Percentiles rank a stretch among this genome's conserved stretches.
Evolutionary conservation across 2,888 invertebrate genomes (phyloP).

Genomic region (Unio pictorum): DNA sequence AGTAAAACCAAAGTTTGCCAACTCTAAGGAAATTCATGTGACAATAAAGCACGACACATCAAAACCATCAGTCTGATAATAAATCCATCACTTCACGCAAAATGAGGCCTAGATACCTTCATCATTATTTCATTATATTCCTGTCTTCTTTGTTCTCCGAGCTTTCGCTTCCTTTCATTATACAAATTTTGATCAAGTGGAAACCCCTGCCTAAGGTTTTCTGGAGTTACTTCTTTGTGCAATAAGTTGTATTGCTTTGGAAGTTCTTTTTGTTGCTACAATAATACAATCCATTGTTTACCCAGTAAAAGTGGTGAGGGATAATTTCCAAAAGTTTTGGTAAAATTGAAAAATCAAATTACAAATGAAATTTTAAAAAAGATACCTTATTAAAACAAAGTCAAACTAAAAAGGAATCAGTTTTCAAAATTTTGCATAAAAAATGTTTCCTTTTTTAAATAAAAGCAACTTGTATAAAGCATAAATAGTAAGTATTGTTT

Average conservation of each 20-base stretch:
- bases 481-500: too few species aligned
- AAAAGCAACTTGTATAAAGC: too few species aligned
- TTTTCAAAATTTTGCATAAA: too few species aligned
- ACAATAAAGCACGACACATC: not conserved
- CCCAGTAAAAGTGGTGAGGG: not conserved
- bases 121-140: constrained; percentile 54
- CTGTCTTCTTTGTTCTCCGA: constrained; percentile 42
- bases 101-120: constrained; percentile 23
- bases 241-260: constrained; percentile 8
- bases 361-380: too few species aligned
- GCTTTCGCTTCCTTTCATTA: constrained; percentile 20
- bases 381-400: too few species aligned
- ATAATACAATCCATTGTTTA: not conserved
- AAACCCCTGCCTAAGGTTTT: constrained; percentile 26
- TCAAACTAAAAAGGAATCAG: too few species aligned
- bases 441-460: too few species aligned
- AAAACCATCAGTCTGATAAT: not conserved
- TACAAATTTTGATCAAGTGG: constrained; percentile 30
- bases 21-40: not conserved
- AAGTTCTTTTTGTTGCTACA: too few species aligned
- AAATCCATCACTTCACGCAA: not conserved
- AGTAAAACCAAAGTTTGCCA: too few species aligned
- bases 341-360: too few species aligned
- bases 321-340: too few species aligned
- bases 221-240: constrained; percentile 31